Conservation (phyloP, 2,797 vertebrate species). For the Brotula barbata region DNA sequence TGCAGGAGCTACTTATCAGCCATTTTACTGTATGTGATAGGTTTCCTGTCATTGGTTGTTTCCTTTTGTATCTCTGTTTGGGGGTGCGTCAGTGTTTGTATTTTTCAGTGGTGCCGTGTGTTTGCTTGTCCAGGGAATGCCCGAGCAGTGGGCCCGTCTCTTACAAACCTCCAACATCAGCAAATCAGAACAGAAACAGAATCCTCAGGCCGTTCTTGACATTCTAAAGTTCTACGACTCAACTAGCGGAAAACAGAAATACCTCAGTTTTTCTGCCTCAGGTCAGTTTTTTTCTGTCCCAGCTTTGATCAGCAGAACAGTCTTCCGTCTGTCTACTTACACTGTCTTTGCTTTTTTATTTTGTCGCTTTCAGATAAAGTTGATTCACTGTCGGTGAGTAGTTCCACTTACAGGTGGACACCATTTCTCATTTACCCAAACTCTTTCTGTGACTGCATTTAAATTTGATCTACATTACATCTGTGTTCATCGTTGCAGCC, state of each 20-base stretch:
- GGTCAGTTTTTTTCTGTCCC: conserved; percentile 74
- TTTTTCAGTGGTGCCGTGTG: conserved; percentile 11
- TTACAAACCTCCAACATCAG: conserved; percentile 98
- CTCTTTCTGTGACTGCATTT: not conserved
- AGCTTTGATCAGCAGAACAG: not conserved
- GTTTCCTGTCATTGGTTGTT: too few species aligned
- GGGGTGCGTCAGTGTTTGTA: conserved; percentile 4
- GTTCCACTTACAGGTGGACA: not conserved
- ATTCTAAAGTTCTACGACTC: conserved; percentile 98
- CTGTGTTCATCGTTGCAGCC: conserved; percentile 63
- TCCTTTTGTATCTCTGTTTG: too few species aligned
- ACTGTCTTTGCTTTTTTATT: conserved; percentile 7
- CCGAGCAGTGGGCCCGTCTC: conserved; percentile 97
- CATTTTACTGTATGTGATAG: too few species aligned
- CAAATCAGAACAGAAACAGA: conserved; percentile 97
- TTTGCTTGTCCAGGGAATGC: conserved; percentile 88
- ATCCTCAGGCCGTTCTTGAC: conserved; percentile 96
- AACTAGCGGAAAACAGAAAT: conserved; percentile 95
- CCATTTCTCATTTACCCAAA: not conserved
- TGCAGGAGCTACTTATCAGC: too few species aligned
- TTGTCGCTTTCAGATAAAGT: conserved; percentile 74
- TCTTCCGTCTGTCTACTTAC: conserved; percentile 9
- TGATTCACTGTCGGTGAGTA: conserved; percentile 72
- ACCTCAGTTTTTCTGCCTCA: conserved; percentile 92
- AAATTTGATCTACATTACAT: not conserved